Percentiles rank a stretch among this genome's conserved stretches.
These are phyloP conservation scores for Sinosuthora webbiana DNA, from an alignment of 2,113 vertebrate species.

Conservation along the genomic window DNA sequence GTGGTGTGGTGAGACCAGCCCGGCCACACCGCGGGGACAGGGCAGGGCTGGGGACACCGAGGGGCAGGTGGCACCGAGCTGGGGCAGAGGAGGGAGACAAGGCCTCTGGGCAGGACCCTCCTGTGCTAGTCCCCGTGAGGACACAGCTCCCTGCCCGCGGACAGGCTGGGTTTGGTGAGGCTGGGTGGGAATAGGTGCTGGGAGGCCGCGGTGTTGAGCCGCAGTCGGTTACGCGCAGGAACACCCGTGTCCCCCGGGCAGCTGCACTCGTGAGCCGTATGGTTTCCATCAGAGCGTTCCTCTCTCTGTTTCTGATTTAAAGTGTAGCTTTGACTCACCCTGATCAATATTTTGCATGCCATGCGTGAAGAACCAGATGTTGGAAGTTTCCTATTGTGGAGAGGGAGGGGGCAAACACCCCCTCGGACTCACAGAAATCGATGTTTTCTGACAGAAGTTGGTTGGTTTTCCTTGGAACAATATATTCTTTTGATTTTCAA, in stretches of 20 bases:
- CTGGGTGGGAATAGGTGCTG: not conserved
- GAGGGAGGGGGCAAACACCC: constrained; percentile 68
- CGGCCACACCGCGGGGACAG: rapidly evolving
- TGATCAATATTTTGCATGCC: constrained; percentile 96
- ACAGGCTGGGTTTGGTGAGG: not conserved
- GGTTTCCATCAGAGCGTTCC: constrained; percentile 72
- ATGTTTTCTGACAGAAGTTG: constrained; percentile 80
- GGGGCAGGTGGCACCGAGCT: rapidly evolving
- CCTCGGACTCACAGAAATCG: constrained; percentile 85
- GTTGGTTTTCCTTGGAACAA: constrained; percentile 71
- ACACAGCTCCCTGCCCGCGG: not conserved
- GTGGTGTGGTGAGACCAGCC: rapidly evolving
- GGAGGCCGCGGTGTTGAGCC: rapidly evolving
- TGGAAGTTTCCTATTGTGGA: constrained; percentile 88
- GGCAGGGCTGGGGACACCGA: not conserved
- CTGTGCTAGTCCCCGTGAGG: rapidly evolving
- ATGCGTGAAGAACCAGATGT: constrained; percentile 96
- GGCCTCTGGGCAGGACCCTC: not conserved
- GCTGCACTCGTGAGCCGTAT: constrained; percentile 63
- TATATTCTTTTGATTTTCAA: constrained; percentile 66
- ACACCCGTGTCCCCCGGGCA: constrained; percentile 16
- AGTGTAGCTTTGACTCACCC: constrained; percentile 82
- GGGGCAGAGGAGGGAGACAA: rapidly evolving
- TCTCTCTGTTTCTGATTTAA: constrained; percentile 71
- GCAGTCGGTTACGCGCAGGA: not conserved